phyloP scores from a whole-genome alignment of 2,113 vertebrate species.

The Ancistrus triradiatus region DNA sequence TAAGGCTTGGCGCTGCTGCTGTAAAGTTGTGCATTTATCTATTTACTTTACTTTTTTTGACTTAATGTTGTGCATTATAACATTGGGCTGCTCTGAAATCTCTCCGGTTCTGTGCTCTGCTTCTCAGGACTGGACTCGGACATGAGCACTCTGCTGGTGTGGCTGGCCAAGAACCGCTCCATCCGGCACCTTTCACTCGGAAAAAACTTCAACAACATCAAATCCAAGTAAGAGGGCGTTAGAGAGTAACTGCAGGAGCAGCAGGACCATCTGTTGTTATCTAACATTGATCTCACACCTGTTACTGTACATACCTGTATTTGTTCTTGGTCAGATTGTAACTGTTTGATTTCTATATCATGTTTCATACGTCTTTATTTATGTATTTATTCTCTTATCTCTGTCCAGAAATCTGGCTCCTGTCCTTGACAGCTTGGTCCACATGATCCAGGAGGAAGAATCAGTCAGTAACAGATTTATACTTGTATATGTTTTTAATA shows the following conservation, averaged over 20 bases:
- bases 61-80: too few species aligned
- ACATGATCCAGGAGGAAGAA: conserved; percentile 98
- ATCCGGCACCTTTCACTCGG: conserved; percentile 90
- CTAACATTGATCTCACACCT: too few species aligned
- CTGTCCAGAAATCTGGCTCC: conserved; percentile 88
- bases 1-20: too few species aligned
- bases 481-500: too few species aligned
- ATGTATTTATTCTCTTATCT: conserved; percentile 54
- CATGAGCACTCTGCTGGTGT: conserved; percentile 88
- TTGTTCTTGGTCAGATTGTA: too few species aligned
- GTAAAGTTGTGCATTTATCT: too few species aligned
- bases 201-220: conserved; percentile 99
- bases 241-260: too few species aligned
- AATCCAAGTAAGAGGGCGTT: conserved; percentile 78
- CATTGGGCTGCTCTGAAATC: too few species aligned
- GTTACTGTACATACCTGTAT: too few species aligned
- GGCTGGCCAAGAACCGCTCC: conserved; percentile 96
- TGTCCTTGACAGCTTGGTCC: conserved; percentile 93
- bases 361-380: conserved; percentile 8
- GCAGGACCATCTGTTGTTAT: too few species aligned
- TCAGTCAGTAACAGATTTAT: conserved; percentile 76
- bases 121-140: conserved; percentile 85
- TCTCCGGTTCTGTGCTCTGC: conserved; percentile 8
- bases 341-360: too few species aligned
- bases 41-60: too few species aligned